phyloP scores from a whole-genome alignment of 2,888 invertebrate species.

The Ochropleura leucogaster region DNA sequence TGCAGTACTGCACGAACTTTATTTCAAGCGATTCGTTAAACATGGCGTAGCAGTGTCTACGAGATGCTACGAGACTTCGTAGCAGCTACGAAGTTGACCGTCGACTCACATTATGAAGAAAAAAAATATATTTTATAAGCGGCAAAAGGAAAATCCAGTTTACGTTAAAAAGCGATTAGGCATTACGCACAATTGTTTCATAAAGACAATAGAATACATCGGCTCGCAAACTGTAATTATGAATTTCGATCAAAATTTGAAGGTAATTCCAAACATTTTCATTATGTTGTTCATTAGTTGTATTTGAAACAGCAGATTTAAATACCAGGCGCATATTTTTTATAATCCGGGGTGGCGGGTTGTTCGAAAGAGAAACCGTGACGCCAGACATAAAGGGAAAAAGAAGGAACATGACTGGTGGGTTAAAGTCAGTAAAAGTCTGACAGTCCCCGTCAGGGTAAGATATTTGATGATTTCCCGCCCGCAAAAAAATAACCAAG shows the following conservation, averaged over 20 bases:
- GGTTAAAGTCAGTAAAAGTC: no score
- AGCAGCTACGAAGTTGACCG: conserved; percentile 20
- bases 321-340: not conserved
- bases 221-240: not conserved
- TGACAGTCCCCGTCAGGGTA: no score
- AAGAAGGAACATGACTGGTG: no score
- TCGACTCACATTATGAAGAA: not conserved
- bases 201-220: not conserved
- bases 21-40: conserved; percentile 12
- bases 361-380: no score
- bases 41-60: conserved; percentile 22
- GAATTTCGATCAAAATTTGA: not conserved
- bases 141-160: no score
- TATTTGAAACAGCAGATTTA: not conserved
- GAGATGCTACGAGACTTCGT: conserved; percentile 45
- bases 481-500: no score
- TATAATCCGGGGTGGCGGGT: not conserved
- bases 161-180: not conserved
- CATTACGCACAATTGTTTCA: not conserved
- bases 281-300: not conserved
- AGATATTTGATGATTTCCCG: no score
- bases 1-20: conserved; percentile 2
- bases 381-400: no score
- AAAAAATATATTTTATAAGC: not conserved
- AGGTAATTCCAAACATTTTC: not conserved